phyloP scores from a whole-genome alignment of 2,888 invertebrate species.

The Agrochola lota region DNA sequence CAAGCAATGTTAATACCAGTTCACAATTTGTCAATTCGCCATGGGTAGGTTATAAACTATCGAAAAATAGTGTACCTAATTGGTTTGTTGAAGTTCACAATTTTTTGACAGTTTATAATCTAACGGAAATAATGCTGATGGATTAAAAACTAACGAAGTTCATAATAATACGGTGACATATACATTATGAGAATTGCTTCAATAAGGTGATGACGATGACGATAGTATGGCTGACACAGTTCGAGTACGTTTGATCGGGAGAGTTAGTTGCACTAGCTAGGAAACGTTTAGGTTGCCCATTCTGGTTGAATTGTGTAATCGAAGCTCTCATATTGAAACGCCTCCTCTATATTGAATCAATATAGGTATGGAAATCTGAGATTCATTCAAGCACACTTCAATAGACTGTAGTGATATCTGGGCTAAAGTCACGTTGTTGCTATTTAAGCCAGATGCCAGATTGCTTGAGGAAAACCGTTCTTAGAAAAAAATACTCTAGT shows the following conservation, averaged over 20 bases:
- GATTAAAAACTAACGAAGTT: too few relatives aligned
- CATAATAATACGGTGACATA: background rate
- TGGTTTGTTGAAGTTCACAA: too few relatives aligned
- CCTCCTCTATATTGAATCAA: slow-evolving; percentile 3
- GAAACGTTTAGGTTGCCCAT: background rate
- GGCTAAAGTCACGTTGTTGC: background rate
- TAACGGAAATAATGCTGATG: too few relatives aligned
- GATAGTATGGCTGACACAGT: background rate
- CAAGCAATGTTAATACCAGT: too few relatives aligned
- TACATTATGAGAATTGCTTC: background rate
- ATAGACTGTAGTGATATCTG: background rate
- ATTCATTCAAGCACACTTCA: slow-evolving; percentile 9
- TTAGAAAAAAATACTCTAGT: background rate
- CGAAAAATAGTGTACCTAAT: too few relatives aligned
- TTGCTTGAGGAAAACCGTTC: slow-evolving; percentile 1
- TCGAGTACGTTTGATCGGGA: background rate
- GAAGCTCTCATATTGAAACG: slow-evolving; percentile 17
- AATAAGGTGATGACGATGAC: too few relatives aligned
- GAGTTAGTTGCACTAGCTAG: slow-evolving; percentile 8
- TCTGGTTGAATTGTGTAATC: background rate
- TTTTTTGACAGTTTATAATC: too few relatives aligned
- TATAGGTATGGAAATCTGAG: background rate
- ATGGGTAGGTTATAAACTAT: too few relatives aligned
- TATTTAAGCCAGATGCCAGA: background rate
- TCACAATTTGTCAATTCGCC: too few relatives aligned